Conservation (phyloP, 1,140 invertebrate genomes). For the Coenobita brevimanus region DNA sequence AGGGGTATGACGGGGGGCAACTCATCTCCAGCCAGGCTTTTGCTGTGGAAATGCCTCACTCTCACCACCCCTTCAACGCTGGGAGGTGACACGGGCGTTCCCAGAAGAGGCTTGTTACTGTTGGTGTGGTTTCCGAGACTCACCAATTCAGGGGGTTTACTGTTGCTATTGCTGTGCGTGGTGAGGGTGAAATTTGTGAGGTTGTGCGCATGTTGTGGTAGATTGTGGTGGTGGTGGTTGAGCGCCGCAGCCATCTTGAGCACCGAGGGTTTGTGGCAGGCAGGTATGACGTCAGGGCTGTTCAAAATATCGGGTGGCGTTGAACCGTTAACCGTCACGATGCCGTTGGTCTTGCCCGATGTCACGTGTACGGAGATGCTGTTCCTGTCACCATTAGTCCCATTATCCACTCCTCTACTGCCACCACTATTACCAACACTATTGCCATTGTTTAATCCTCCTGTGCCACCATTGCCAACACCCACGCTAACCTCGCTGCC, state of each 20-base stretch:
- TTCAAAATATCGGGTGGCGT: constrained; percentile 28
- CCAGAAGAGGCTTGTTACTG: not conserved
- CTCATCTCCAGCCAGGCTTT: constrained; percentile 46
- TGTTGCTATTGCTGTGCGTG: not conserved
- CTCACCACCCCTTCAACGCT: constrained; percentile 45
- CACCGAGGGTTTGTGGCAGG: constrained; percentile 29
- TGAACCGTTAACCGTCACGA: constrained; percentile 53
- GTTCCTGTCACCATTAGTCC: not conserved
- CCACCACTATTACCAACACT: not conserved
- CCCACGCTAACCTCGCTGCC: not conserved
- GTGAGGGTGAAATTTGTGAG: not conserved
- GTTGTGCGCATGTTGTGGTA: not conserved
- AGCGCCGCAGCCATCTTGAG: not conserved
- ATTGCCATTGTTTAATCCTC: no score
- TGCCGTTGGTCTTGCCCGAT: constrained; percentile 34
- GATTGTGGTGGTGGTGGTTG: not conserved
- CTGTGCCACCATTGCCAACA: no score
- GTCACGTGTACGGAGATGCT: constrained; percentile 38
- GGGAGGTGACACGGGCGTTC: constrained; percentile 45
- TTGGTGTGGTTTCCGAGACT: constrained; percentile 17
- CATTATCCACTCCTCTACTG: not conserved
- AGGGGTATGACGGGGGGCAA: constrained; percentile 2
- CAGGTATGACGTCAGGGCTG: constrained; percentile 41
- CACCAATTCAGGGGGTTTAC: not conserved
- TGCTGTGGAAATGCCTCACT: constrained; percentile 40